Conservation (phyloP, 1,140 invertebrate genomes). For the Littorina saxatilis region DNA sequence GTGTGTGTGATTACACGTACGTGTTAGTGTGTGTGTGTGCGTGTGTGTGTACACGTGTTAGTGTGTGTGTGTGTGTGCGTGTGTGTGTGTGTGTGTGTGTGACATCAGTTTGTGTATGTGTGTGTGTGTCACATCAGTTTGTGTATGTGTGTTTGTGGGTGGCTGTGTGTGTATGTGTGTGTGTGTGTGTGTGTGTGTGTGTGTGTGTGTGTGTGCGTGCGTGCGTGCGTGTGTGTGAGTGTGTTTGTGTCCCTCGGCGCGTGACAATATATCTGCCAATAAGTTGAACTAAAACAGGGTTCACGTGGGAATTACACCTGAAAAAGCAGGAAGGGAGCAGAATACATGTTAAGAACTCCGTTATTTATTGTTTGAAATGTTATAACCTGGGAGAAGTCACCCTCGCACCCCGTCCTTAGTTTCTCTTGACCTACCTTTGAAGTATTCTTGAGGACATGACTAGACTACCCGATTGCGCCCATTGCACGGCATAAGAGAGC, state of each 20-base stretch:
- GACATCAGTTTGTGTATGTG: neutral
- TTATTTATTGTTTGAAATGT: no score
- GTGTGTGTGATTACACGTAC: neutral
- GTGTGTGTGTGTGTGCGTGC: conserved; percentile 4
- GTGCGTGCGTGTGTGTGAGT: neutral
- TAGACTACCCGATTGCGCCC: no score
- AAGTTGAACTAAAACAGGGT: no score
- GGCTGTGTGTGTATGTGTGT: neutral
- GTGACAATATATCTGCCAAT: no score
- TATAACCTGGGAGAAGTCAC: no score
- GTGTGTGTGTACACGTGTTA: neutral
- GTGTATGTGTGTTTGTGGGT: neutral
- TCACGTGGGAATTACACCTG: neutral
- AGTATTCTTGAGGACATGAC: no score
- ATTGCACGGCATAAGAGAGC: no score
- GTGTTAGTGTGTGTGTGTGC: neutral
- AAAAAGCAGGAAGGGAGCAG: conserved; percentile 13
- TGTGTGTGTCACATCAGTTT: no score
- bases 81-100: neutral
- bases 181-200: neutral
- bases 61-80: neutral
- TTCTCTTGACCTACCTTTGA: no score
- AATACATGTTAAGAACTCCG: no score
- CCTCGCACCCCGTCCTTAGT: no score
- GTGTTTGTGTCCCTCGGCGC: no score